Evolutionary conservation across 2,113 vertebrate genomes (phyloP), one percentile per base, ranked within the genome.

Genomic region (Procavia capensis): DNA sequence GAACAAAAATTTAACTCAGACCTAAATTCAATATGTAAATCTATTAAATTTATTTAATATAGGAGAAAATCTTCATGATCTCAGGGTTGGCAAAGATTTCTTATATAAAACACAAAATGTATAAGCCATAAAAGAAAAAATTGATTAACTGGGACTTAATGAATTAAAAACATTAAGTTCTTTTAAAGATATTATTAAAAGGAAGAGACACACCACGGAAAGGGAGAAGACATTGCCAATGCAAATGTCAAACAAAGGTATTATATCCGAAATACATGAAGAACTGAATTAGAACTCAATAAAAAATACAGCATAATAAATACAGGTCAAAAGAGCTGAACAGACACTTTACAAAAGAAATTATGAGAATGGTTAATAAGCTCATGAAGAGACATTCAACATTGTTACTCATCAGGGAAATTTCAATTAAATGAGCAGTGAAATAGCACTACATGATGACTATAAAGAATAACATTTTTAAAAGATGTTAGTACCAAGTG

Each of bases 171-270:
- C 1, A 4, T 22, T 79, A 72, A 68, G 31, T 16, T 72, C 31
- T 34, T 91, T 82, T 22, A 96, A 76, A 76, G 75, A 68, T 29
- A 72, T 80, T 81, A 20, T 78, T 92, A 75, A 90, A 89, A 59
- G 36, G 16, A 86, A 79, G 87, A 90, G 57, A 50, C 27, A 86
- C 0, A 39, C 7, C 45, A 39, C 4, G 14, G 9, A 90, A 36
- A 10, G 11, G 45, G 31, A 86, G 50, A 89, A 89, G 87, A 74
- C 20, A 72, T 66, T 39, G 91, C 17, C 16, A 61, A 61, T 66
- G 68, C 6, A 85, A 86, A 79, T 68, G 64, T 5, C 45, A 57
- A 6, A 64, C 13, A 79, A 94, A 87, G 31, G 20, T 47, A 4
- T 39, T 79, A 9, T 43, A 74, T 75, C 9, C 19, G 68, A 16